phyloP scores from a whole-genome alignment of 2,113 vertebrate species.

The Seriola rivoliana region DNA sequence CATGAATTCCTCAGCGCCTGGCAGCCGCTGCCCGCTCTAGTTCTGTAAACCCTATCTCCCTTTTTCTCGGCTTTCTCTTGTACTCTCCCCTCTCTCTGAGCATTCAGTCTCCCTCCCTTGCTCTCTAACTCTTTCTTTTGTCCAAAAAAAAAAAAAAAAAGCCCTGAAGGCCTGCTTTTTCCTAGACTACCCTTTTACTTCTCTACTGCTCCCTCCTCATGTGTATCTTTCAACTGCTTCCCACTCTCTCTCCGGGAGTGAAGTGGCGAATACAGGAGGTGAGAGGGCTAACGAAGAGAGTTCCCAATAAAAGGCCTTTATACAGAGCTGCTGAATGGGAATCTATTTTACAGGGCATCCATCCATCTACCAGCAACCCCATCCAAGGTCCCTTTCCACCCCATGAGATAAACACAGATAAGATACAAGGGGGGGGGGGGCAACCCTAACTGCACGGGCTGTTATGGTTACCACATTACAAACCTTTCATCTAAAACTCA shows the following conservation, averaged over 20 bases:
- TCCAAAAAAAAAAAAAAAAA: conserved; percentile 33
- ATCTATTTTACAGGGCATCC: conserved; percentile 73
- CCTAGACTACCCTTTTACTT: conserved; percentile 60
- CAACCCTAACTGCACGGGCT: not conserved
- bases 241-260: conserved; percentile 60
- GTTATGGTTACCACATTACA: not conserved
- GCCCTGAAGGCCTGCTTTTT: conserved; percentile 55
- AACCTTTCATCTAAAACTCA: not conserved
- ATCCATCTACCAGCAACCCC: conserved; percentile 50
- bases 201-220: conserved; percentile 48
- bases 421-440: conserved; percentile 5
- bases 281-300: conserved; percentile 76
- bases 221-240: conserved; percentile 70
- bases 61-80: conserved; percentile 53
- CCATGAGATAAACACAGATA: conserved; percentile 46
- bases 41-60: conserved; percentile 61
- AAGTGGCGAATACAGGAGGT: conserved; percentile 68
- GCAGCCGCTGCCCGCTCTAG: conserved; percentile 67
- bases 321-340: conserved; percentile 73
- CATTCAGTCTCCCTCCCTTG: conserved; percentile 63
- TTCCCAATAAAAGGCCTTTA: conserved; percentile 75
- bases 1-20: conserved; percentile 81
- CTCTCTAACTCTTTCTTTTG: conserved; percentile 68
- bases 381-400: conserved; percentile 32
- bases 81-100: conserved; percentile 50